Conservation (phyloP, 2,113 vertebrate genomes). For the Calyptomena viridis region DNA sequence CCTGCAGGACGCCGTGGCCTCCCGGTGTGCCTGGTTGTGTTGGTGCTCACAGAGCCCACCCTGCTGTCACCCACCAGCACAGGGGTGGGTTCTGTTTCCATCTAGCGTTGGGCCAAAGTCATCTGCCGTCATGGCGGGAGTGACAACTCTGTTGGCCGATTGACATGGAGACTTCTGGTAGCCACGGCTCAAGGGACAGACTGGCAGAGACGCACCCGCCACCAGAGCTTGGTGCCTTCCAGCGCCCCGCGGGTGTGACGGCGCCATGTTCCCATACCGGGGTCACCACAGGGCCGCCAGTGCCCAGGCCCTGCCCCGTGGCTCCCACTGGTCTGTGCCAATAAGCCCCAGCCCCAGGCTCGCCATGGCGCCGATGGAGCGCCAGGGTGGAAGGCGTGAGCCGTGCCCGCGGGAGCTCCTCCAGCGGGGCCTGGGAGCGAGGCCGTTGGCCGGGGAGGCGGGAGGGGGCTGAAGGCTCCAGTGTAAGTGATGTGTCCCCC, state of each 20-base stretch:
- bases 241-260: fast-evolving
- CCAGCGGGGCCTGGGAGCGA: neutral
- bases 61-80: fast-evolving
- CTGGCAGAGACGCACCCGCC: too few relatives aligned
- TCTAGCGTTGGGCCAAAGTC: neutral
- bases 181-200: neutral
- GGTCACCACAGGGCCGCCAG: fast-evolving
- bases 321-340: too few relatives aligned
- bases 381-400: neutral
- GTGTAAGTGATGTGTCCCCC: neutral
- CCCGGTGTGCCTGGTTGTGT: fast-evolving
- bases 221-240: fast-evolving
- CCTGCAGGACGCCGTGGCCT: neutral
- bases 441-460: slow-evolving; percentile 19
- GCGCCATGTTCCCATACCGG: fast-evolving
- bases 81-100: neutral
- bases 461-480: neutral
- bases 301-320: fast-evolving
- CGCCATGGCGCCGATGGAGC: too few relatives aligned
- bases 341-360: fast-evolving
- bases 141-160: fast-evolving
- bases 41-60: neutral
- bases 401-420: neutral
- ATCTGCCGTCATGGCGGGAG: neutral
- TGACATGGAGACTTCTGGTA: fast-evolving